phyloP scores from a whole-genome alignment of 2,888 invertebrate species.

The Andrena marginata region DNA sequence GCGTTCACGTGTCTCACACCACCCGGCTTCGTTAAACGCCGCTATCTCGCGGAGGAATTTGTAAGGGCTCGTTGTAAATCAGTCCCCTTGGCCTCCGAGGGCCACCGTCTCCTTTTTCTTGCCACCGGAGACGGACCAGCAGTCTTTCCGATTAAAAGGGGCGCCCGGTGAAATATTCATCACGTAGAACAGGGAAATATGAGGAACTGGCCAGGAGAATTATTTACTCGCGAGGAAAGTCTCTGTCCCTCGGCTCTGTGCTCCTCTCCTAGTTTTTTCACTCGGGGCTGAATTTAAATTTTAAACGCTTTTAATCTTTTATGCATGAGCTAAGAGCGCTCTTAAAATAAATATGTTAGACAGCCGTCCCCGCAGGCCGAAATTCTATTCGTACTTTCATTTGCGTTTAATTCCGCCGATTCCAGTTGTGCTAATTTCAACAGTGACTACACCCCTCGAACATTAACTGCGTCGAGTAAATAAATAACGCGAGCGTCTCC shows the following conservation, averaged over 20 bases:
- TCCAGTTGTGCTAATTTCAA: neutral
- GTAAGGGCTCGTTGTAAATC: neutral
- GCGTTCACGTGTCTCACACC: too few relatives aligned
- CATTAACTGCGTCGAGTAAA: slow-evolving; percentile 12
- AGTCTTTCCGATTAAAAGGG: neutral
- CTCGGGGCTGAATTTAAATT: slow-evolving; percentile 45
- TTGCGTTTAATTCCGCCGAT: slow-evolving; percentile 16
- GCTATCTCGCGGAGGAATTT: neutral
- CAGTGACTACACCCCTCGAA: neutral
- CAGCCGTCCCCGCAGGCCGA: slow-evolving; percentile 9
- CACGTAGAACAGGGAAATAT: neutral
- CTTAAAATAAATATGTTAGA: slow-evolving; percentile 47
- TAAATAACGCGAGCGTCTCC: slow-evolving; percentile 1
- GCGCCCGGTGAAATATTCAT: neutral
- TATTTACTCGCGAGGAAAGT: neutral
- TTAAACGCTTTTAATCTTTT: slow-evolving; percentile 49
- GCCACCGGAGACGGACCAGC: neutral
- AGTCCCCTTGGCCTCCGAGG: neutral
- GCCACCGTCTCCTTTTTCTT: neutral
- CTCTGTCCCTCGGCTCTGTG: neutral
- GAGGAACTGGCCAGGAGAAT: slow-evolving; percentile 10
- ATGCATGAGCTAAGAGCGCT: slow-evolving; percentile 43
- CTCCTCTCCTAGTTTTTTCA: slow-evolving; percentile 25
- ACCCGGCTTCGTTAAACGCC: neutral
- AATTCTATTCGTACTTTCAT: slow-evolving; percentile 19